These are phyloP conservation scores for Lamellibrachia satsuma DNA, from an alignment of 2,888 invertebrate genomes.

Conservation along the genomic window DNA sequence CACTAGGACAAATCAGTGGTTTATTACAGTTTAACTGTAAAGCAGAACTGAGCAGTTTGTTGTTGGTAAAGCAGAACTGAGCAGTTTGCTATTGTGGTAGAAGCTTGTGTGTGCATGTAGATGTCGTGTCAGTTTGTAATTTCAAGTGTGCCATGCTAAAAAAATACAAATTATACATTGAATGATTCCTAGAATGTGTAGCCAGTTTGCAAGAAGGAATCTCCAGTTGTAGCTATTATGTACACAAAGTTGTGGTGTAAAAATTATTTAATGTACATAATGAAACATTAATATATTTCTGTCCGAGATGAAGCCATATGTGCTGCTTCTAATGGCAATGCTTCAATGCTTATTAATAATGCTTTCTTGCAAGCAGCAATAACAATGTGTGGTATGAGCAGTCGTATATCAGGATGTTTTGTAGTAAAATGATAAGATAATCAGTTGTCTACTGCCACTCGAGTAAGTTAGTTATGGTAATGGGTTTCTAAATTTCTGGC, in stretches of 20 bases:
- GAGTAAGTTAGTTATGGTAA: not conserved
- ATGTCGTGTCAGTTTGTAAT: not conserved
- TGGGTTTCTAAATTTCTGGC: not conserved
- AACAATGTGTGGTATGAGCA: not conserved
- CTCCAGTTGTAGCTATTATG: not conserved
- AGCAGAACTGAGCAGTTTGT: not conserved
- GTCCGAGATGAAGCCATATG: not conserved
- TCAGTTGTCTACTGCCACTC: not conserved
- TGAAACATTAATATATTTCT: constrained; percentile 9
- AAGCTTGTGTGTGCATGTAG: not conserved
- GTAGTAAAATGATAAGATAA: not conserved
- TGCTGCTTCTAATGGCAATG: not conserved
- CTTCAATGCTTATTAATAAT: not conserved
- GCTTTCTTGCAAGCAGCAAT: not conserved
- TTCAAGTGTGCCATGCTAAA: not conserved
- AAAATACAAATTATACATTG: not conserved
- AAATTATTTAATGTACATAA: constrained; percentile 9
- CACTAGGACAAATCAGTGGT: no score
- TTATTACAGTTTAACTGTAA: not conserved
- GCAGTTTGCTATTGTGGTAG: not conserved
- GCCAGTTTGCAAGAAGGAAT: not conserved
- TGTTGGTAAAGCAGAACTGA: not conserved
- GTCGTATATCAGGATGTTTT: not conserved
- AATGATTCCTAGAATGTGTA: not conserved
- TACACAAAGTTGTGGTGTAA: not conserved